These are phyloP conservation scores for Andrena fulva DNA, from an alignment of 2,888 invertebrate species.

Conservation along the genomic window DNA sequence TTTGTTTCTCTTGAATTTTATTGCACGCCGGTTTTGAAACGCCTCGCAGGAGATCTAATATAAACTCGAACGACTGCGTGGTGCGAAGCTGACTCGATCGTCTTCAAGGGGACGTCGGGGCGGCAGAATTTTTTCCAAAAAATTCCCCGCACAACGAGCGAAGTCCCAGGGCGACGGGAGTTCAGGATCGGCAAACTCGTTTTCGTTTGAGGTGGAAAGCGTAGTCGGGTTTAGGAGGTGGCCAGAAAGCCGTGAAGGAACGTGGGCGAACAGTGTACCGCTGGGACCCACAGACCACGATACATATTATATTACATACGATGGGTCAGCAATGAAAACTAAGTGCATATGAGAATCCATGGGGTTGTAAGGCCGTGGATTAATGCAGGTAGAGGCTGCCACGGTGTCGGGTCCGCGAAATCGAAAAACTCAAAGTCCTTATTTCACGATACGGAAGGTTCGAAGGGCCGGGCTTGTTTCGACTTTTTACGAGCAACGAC, in stretches of 20 bases:
- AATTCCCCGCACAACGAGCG: slow-evolving; percentile 17
- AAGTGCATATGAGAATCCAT: slow-evolving; percentile 85
- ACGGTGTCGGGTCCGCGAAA: slow-evolving; percentile 57
- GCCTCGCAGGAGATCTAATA: background rate
- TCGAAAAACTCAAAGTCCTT: slow-evolving; percentile 61
- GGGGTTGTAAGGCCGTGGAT: slow-evolving; percentile 71
- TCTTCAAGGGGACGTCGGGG: background rate
- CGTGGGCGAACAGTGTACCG: slow-evolving; percentile 76
- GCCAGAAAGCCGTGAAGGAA: slow-evolving; percentile 71
- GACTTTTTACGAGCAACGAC: slow-evolving; percentile 45
- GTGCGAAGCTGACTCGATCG: background rate
- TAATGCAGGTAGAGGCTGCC: slow-evolving; percentile 36
- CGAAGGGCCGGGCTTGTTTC: slow-evolving; percentile 46
- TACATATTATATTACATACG: slow-evolving; percentile 84
- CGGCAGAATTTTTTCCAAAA: slow-evolving; percentile 12
- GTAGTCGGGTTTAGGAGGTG: slow-evolving; percentile 56
- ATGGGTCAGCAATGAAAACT: slow-evolving; percentile 84
- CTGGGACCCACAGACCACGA: slow-evolving; percentile 82
- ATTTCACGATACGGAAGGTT: slow-evolving; percentile 54
- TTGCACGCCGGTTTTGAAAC: background rate
- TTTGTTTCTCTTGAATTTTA: background rate
- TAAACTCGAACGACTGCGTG: background rate
- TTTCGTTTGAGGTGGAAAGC: slow-evolving; percentile 61
- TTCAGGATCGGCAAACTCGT: slow-evolving; percentile 60
- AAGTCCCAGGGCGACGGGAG: slow-evolving; percentile 50